These are phyloP conservation scores for Garrulus glandarius DNA, from an alignment of 2,797 vertebrate species.

Conservation along the genomic window DNA sequence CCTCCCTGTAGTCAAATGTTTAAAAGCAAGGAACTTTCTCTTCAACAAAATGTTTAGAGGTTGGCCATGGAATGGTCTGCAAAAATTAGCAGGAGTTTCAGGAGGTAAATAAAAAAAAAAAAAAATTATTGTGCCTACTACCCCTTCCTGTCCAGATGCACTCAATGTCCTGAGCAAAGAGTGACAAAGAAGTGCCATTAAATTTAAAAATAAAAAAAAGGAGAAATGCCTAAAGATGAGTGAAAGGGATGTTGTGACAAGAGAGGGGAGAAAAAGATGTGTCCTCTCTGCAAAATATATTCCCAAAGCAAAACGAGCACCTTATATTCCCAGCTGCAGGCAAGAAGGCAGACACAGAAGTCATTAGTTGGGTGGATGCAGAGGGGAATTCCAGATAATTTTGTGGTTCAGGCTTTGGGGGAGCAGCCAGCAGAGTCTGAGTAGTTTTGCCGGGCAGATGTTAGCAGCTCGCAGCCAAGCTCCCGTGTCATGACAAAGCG, in stretches of 20 bases:
- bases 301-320: neutral
- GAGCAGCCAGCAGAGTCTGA: neutral
- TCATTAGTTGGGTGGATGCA: neutral
- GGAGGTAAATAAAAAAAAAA: neutral
- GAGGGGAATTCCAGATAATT: neutral
- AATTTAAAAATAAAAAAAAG: neutral
- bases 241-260: neutral
- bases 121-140: neutral
- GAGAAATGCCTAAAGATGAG: neutral
- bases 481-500: fast-evolving
- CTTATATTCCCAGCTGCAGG: neutral
- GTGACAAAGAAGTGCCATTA: neutral
- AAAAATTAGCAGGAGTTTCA: neutral
- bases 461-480: neutral
- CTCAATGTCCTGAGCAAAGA: neutral
- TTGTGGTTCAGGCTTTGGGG: neutral
- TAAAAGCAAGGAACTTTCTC: neutral
- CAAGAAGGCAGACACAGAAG: neutral
- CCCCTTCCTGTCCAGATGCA: neutral
- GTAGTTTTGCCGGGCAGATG: neutral
- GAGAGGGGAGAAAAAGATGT: neutral
- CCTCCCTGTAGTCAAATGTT: neutral
- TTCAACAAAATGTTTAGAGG: neutral
- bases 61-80: neutral
- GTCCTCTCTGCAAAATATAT: neutral